A percentile compares a stretch with the other conserved stretches of the same genome.
These are phyloP conservation scores for Sparus aurata DNA, from an alignment of 2,797 vertebrate species.

Conservation along the genomic window DNA sequence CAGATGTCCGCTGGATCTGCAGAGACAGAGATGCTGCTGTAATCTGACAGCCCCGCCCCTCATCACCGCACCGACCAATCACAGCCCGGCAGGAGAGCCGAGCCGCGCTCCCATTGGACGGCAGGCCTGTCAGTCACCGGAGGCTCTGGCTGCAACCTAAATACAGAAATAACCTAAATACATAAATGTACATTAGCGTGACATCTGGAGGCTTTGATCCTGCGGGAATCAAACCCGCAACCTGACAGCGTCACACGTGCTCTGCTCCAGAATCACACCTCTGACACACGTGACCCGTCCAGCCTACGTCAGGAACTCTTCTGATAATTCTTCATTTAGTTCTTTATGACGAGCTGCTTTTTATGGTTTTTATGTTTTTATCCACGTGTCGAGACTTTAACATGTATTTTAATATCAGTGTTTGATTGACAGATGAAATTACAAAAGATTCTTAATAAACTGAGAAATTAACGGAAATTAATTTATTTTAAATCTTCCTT, in stretches of 20 bases:
- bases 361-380: too few relatives aligned
- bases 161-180: constrained; percentile 73
- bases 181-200: constrained; percentile 59
- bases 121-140: not conserved
- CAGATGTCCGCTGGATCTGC: constrained; percentile 76
- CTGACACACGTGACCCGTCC: not conserved
- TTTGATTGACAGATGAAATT: too few relatives aligned
- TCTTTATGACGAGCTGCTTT: too few relatives aligned
- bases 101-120: constrained; percentile 44
- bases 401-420: too few relatives aligned
- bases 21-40: constrained; percentile 56
- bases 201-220: constrained; percentile 59
- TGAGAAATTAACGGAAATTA: too few relatives aligned
- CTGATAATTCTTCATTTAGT: too few relatives aligned
- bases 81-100: not conserved
- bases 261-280: not conserved
- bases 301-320: too few relatives aligned
- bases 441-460: too few relatives aligned
- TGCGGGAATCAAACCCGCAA: constrained; percentile 55
- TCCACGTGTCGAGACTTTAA: too few relatives aligned
- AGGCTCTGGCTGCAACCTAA: constrained; percentile 53
- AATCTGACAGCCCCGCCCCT: constrained; percentile 63
- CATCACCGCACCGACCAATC: constrained; percentile 49
- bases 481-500: too few relatives aligned
- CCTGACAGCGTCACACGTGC: not conserved